Conservation (phyloP, 2,113 vertebrate species). For the Bubo blakistoni region DNA sequence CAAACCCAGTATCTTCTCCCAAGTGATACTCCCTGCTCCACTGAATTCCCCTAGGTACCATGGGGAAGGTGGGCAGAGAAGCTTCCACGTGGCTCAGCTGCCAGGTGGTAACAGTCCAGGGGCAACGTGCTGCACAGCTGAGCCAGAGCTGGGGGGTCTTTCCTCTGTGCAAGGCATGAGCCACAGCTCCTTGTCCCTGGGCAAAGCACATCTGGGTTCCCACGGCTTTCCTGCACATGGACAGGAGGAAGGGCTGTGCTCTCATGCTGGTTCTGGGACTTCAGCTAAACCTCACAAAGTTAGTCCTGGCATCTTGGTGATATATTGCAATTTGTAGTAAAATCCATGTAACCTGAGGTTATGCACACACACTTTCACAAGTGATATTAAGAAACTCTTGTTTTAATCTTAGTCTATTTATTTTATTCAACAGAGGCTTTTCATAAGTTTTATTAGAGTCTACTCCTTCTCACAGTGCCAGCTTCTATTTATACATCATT, state of each 20-base stretch:
- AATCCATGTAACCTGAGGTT: neutral
- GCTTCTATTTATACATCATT: neutral
- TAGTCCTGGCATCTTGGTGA: neutral
- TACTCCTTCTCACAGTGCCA: neutral
- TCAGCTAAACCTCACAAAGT: neutral
- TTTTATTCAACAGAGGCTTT: neutral
- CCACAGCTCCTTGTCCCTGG: too few species aligned
- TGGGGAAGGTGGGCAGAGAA: rapidly evolving
- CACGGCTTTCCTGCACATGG: rapidly evolving
- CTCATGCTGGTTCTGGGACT: neutral
- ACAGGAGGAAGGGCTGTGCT: neutral
- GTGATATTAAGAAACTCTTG: neutral
- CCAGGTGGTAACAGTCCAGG: rapidly evolving
- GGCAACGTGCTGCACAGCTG: rapidly evolving
- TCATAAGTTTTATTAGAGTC: neutral
- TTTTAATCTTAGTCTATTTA: neutral
- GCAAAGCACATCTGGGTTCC: neutral
- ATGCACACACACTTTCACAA: neutral
- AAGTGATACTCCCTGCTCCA: neutral
- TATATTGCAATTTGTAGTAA: neutral
- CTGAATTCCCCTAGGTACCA: rapidly evolving
- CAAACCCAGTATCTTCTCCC: neutral
- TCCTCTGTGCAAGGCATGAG: rapidly evolving
- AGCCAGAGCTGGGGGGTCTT: neutral
- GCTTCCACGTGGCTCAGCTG: neutral